Evolutionary conservation across 1,140 invertebrate genomes (phyloP).

Genomic region (Drosophila biarmipes): DNA sequence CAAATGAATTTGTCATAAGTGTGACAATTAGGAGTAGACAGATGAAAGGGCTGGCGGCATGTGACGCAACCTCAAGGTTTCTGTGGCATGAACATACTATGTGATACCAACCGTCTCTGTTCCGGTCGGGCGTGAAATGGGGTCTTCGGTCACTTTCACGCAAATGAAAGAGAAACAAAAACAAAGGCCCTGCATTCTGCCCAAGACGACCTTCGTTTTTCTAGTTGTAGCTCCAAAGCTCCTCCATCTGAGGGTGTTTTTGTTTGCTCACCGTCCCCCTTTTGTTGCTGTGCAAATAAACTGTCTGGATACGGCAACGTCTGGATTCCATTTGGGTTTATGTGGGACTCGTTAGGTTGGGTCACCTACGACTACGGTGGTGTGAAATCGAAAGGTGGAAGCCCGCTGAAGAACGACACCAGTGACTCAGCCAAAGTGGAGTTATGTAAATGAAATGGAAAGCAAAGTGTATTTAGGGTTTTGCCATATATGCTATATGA

Average conservation of each 20-base stretch:
- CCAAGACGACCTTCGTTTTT: conserved; percentile 49
- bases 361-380: conserved; percentile 1
- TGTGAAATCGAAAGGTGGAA: conserved; percentile 35
- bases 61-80: conserved; percentile 67
- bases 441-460: conserved; percentile 33
- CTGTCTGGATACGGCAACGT: conserved; percentile 27
- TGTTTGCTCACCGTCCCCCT: conserved; percentile 18
- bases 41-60: conserved; percentile 13
- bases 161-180: conserved; percentile 23
- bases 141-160: conserved; percentile 62
- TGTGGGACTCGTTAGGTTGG: conserved; percentile 10
- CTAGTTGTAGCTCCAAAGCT: neutral
- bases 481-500: neutral
- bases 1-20: conserved; percentile 77
- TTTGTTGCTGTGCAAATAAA: conserved; percentile 36
- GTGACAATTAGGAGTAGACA: conserved; percentile 65
- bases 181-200: conserved; percentile 74
- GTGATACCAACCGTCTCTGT: conserved; percentile 39
- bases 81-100: conserved; percentile 5
- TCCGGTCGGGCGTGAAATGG: conserved; percentile 62
- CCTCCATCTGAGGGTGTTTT: conserved; percentile 21
- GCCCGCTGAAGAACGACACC: conserved; percentile 10
- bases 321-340: conserved; percentile 6
- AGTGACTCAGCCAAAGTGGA: conserved; percentile 9
- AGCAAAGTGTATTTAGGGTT: conserved; percentile 9